phyloP scores from a whole-genome alignment of 2,797 vertebrate genomes.

The Limosa lapponica region DNA sequence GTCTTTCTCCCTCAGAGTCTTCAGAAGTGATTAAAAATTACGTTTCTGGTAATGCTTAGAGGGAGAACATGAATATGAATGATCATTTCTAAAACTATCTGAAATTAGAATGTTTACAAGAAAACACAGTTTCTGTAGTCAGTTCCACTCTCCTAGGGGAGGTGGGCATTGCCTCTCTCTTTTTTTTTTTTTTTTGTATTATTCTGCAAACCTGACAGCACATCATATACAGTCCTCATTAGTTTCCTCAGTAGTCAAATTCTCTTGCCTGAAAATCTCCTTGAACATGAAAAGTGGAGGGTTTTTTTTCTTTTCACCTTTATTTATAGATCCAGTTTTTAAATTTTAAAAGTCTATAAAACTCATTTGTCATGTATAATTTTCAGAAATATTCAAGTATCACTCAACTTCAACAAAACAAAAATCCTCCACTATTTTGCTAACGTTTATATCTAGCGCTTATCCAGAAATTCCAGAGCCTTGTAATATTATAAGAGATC shows the following conservation, averaged over 20 bases:
- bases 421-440: not conserved
- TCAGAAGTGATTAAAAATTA: not conserved
- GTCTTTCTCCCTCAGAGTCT: not conserved
- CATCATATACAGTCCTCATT: not conserved
- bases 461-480: not conserved
- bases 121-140: not conserved
- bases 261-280: not conserved
- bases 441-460: rapidly evolving
- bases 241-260: not conserved
- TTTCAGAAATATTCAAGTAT: not conserved
- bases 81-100: not conserved
- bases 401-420: not conserved
- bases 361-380: not conserved
- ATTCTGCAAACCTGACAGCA: not conserved
- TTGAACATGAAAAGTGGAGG: not conserved
- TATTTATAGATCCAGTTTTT: not conserved
- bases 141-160: not conserved
- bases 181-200: not conserved
- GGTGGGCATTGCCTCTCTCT: too few relatives aligned
- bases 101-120: not conserved
- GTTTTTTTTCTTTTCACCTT: not conserved
- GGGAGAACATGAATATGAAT: not conserved
- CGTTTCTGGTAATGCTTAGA: not conserved
- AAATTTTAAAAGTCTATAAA: not conserved
- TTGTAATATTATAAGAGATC: not conserved